Evolutionary conservation across 1,140 invertebrate species (phyloP).

Genomic region (Ceratoteleas bidentatus): DNA sequence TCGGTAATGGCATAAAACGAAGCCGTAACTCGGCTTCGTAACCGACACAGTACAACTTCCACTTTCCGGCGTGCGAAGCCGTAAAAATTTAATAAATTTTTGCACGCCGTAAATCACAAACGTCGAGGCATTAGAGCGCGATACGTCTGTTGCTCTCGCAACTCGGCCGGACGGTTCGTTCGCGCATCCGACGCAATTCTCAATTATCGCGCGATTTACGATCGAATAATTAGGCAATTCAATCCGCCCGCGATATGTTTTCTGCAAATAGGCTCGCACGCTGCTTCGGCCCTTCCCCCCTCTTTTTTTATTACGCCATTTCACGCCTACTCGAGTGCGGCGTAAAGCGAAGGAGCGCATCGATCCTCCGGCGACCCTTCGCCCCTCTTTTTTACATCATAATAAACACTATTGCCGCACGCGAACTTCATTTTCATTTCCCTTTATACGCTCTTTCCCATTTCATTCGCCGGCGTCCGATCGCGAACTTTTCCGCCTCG

Average conservation of each 20-base stretch:
- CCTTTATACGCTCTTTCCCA: slow-evolving; percentile 3
- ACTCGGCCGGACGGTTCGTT: too few species aligned
- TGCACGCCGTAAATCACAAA: slow-evolving; percentile 11
- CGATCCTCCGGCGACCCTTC: slow-evolving; percentile 33
- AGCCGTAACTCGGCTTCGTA: not conserved
- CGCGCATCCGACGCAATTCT: slow-evolving; percentile 4
- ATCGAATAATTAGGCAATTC: slow-evolving; percentile 40
- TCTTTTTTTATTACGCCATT: slow-evolving; percentile 46
- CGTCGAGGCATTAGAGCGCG: too few species aligned
- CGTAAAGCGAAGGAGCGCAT: slow-evolving; percentile 53
- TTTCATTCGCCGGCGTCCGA: too few species aligned
- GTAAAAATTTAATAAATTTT: slow-evolving; percentile 19
- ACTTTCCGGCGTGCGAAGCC: not conserved
- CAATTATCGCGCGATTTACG: slow-evolving; percentile 24
- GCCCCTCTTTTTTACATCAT: slow-evolving; percentile 29
- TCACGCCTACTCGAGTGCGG: slow-evolving; percentile 57
- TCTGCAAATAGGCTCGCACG: slow-evolving; percentile 10
- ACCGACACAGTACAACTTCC: slow-evolving; percentile 2
- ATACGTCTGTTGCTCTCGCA: too few species aligned
- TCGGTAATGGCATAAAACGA: slow-evolving; percentile 4
- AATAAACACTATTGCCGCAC: slow-evolving; percentile 55
- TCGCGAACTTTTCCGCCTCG: too few species aligned
- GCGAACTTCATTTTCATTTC: slow-evolving; percentile 50
- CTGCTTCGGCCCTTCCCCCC: slow-evolving; percentile 9
- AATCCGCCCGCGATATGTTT: slow-evolving; percentile 19